phyloP scores from a whole-genome alignment of 30 jellyfish, hydroid and myxozoan genomes.

The Cassiopea andromeda region DNA sequence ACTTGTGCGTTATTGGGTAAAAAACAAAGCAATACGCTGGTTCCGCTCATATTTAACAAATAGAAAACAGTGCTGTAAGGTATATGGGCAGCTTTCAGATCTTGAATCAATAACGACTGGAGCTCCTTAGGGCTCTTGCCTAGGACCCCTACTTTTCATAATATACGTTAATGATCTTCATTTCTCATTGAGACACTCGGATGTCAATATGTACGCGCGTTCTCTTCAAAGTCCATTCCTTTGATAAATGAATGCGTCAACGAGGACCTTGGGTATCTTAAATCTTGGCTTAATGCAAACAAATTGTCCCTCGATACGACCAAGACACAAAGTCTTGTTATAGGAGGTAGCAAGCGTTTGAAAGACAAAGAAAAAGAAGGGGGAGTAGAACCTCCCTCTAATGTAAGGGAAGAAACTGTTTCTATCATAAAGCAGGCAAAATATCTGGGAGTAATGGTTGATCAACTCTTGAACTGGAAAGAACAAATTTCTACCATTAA shows the following conservation, averaged over 20 bases:
- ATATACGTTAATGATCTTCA: conserved; percentile 18
- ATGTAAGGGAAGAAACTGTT: neutral
- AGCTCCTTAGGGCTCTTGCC: conserved; percentile 26
- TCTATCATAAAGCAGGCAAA: neutral
- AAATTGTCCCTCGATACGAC: conserved; percentile 5
- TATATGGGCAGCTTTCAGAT: neutral
- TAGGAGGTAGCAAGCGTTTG: neutral
- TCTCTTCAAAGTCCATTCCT: conserved; percentile 11
- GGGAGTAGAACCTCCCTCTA: neutral
- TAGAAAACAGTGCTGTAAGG: conserved; percentile 12
- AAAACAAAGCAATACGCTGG: conserved; percentile 1
- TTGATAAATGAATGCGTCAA: conserved; percentile 17
- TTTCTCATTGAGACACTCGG: neutral
- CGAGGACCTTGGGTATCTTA: conserved; percentile 4
- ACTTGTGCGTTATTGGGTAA: neutral
- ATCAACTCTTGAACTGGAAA: neutral
- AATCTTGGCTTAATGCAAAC: conserved; percentile 4
- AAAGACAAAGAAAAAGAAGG: neutral
- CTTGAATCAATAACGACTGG: neutral
- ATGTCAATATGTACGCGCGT: conserved; percentile 16
- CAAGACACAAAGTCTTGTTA: neutral
- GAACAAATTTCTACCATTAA: neutral
- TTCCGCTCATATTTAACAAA: neutral
- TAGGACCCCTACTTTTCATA: conserved; percentile 14
- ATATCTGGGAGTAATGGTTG: neutral